A percentile compares a stretch with the other conserved stretches of the same genome.
phyloP scores from a whole-genome alignment of 2,888 invertebrate species.

The Hirtodrosophila duncani region DNA sequence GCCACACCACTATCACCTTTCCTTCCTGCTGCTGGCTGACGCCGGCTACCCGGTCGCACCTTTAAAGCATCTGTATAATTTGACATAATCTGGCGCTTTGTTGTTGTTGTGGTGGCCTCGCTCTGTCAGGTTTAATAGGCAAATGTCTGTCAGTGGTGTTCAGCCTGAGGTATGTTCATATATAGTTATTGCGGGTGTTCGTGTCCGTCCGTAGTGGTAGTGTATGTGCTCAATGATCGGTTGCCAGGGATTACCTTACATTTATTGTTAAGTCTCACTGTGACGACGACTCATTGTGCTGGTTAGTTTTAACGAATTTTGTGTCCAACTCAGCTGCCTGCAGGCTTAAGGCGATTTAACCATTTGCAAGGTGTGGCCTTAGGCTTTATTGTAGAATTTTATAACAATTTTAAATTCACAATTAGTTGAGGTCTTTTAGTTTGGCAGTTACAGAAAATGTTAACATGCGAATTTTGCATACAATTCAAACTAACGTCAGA shows the following conservation, averaged over 20 bases:
- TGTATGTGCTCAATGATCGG: slow-evolving; percentile 10
- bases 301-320: slow-evolving; percentile 19
- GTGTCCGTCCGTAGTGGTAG: too few relatives aligned
- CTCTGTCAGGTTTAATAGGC: slow-evolving; percentile 26
- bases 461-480: too few relatives aligned
- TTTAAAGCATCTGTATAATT: slow-evolving; percentile 59
- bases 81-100: slow-evolving; percentile 65
- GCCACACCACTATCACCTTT: not conserved
- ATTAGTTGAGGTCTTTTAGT: too few relatives aligned
- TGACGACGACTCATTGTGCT: slow-evolving; percentile 10
- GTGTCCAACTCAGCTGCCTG: slow-evolving; percentile 29
- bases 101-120: slow-evolving; percentile 29
- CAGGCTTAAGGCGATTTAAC: not conserved
- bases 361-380: slow-evolving; percentile 23
- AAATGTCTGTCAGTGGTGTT: slow-evolving; percentile 21
- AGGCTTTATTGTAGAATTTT: slow-evolving; percentile 1
- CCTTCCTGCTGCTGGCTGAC: not conserved
- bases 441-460: too few relatives aligned
- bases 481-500: too few relatives aligned
- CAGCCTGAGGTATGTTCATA: slow-evolving; percentile 31
- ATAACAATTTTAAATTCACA: slow-evolving; percentile 6
- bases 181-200: too few relatives aligned
- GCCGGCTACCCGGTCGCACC: slow-evolving; percentile 23
- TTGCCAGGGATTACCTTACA: slow-evolving; percentile 53
- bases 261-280: too few relatives aligned